Evolutionary conservation across 2,888 invertebrate genomes (phyloP).

Genomic region (Morpho achilles): DNA sequence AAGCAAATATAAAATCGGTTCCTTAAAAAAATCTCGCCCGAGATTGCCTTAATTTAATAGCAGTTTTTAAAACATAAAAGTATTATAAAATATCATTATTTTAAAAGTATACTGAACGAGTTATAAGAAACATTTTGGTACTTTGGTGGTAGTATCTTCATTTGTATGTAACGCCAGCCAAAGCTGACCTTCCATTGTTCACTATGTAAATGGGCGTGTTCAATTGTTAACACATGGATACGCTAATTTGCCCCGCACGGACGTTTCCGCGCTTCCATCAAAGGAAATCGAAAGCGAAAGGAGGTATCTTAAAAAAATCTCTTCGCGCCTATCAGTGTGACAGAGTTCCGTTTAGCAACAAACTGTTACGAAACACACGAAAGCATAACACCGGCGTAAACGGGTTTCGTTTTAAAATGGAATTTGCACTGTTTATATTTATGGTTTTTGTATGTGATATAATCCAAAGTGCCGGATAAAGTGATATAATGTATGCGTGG

Average conservation of each 20-base stretch:
- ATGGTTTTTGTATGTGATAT: slow-evolving; percentile 50
- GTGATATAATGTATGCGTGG: slow-evolving; percentile 73
- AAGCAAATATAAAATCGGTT: too few species aligned
- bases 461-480: slow-evolving; percentile 61
- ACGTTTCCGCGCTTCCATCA: slow-evolving; percentile 53
- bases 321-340: slow-evolving; percentile 15
- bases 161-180: slow-evolving; percentile 54
- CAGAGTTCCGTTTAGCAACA: slow-evolving; percentile 45
- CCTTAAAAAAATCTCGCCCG: too few species aligned
- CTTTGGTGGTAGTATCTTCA: slow-evolving; percentile 35
- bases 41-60: too few species aligned
- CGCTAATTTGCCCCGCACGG: slow-evolving; percentile 65
- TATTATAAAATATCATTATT: too few species aligned
- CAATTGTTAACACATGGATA: slow-evolving; percentile 57
- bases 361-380: slow-evolving; percentile 33
- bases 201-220: slow-evolving; percentile 56
- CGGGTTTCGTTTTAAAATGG: background rate
- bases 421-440: slow-evolving; percentile 15
- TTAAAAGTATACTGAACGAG: too few species aligned
- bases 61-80: too few species aligned
- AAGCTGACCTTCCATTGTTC: slow-evolving; percentile 70
- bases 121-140: too few species aligned
- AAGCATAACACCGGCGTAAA: slow-evolving; percentile 3
- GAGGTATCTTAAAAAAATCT: slow-evolving; percentile 18
- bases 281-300: slow-evolving; percentile 57